Percentiles rank a stretch among this genome's conserved stretches.
These are phyloP conservation scores for Lepus europaeus DNA, from an alignment of 2,113 vertebrate genomes.

Conservation along the genomic window DNA sequence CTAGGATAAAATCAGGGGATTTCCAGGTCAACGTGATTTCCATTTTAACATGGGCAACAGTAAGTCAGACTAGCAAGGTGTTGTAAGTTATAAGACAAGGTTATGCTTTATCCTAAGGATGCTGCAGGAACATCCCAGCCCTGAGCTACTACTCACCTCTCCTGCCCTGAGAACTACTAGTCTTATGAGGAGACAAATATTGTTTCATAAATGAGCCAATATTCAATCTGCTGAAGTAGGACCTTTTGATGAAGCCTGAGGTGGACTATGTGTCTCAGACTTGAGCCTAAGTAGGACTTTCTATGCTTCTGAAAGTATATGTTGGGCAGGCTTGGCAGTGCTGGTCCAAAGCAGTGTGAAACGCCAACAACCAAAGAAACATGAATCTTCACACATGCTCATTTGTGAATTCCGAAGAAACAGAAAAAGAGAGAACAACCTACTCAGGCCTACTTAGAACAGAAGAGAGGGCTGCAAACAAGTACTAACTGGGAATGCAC, in stretches of 20 bases:
- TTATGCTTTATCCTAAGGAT: conserved; percentile 29
- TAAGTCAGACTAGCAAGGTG: not conserved
- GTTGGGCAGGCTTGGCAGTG: not conserved
- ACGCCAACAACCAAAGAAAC: not conserved
- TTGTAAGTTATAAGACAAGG: not conserved
- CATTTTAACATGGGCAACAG: not conserved
- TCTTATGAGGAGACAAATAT: not conserved
- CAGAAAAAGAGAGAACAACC: not conserved
- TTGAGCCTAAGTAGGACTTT: not conserved
- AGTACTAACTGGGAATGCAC: not conserved
- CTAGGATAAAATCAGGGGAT: not conserved
- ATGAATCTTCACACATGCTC: not conserved
- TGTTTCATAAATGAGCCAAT: not conserved
- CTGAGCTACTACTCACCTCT: not conserved
- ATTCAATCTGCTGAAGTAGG: not conserved
- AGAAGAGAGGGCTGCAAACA: not conserved
- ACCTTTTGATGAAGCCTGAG: not conserved
- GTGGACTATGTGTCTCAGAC: not conserved
- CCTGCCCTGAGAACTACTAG: not conserved
- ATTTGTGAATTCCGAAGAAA: not conserved
- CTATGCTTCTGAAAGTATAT: not conserved
- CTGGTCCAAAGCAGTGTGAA: not conserved
- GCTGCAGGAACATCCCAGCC: not conserved
- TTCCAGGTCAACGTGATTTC: not conserved
- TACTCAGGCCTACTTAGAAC: not conserved